Conservation (phyloP, 2,888 invertebrate species). For the Eupithecia abbreviata region DNA sequence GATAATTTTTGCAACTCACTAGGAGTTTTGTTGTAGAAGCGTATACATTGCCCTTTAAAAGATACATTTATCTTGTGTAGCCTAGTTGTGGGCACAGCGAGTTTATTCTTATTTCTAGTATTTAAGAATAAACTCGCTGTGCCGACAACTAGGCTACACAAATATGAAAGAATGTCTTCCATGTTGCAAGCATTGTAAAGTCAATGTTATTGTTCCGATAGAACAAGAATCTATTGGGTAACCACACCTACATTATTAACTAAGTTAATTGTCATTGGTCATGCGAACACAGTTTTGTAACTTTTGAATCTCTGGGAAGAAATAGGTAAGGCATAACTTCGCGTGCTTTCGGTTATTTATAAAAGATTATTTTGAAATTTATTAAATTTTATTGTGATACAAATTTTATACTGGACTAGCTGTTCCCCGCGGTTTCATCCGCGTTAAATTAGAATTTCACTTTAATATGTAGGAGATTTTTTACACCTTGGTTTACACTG, state of each 20-base stretch:
- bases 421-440: too few species aligned
- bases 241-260: constrained; percentile 28
- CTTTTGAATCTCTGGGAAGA: constrained; percentile 38
- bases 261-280: constrained; percentile 43
- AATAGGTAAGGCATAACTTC: constrained; percentile 4
- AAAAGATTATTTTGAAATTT: neutral
- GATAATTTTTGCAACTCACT: too few species aligned
- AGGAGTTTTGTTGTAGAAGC: too few species aligned
- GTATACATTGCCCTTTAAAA: too few species aligned
- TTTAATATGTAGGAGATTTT: too few species aligned
- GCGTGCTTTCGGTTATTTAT: neutral
- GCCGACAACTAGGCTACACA: too few species aligned
- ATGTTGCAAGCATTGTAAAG: neutral
- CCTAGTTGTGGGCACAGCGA: too few species aligned
- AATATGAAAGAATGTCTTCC: neutral
- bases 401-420: neutral
- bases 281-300: constrained; percentile 42
- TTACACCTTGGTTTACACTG: too few species aligned
- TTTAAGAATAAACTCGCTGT: too few species aligned
- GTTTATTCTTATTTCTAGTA: too few species aligned
- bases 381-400: neutral
- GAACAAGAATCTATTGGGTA: constrained; percentile 30
- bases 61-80: too few species aligned
- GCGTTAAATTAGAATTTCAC: too few species aligned
- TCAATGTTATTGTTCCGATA: constrained; percentile 12